Base-by-base conservation (phyloP, 1,140 invertebrate genomes). In the Leptonema lineaticorne region DNA sequence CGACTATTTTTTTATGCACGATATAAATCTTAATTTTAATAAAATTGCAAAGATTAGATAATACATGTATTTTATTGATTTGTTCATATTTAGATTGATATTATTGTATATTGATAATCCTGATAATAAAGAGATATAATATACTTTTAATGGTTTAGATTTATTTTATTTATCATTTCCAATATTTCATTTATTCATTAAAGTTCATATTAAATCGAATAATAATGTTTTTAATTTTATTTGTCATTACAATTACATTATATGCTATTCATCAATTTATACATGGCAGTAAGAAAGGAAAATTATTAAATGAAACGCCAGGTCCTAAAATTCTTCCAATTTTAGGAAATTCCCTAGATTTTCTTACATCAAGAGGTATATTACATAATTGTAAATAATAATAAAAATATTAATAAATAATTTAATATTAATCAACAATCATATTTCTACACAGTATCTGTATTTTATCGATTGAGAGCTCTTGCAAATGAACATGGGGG, bases 331-430 rank as follows among this genome's bases (percentile, higher is more conserved):
- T 72, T 18, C 28, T 75, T 33, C 73, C 74, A 24, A 41, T 78
- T 1, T 48, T 77, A 28, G 71, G 74, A 16, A 77, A 77, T 74
- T 58, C 74, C 46, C 72, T 76, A 37, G 75, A 77, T 33, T 74
- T 78, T 63, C 20, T 75, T n/a, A 70, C 69, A 53, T 67, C 74
- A 16, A 72, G 74, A 37, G 75, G 76, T 77, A 46, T 22, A 57
- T 65, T 58, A 24, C 24, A 37, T 27, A 28, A 14, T 53, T 53
- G 29, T 5, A 58, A 58, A n/a, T 1, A n/a, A 45, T 30, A 27
- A 8, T 48, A 18, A 5, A 8, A 26, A 27, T 18, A 37, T 11
- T 37, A 22, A 20, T 30, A 30, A 22, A 22, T 63, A 18, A 28
- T n/a, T 3, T 18, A 1, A 16, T 8, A 30, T 11, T 14, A 26